Conservation (phyloP, 2,113 vertebrate species). For the Pyxicephalus adspersus region DNA sequence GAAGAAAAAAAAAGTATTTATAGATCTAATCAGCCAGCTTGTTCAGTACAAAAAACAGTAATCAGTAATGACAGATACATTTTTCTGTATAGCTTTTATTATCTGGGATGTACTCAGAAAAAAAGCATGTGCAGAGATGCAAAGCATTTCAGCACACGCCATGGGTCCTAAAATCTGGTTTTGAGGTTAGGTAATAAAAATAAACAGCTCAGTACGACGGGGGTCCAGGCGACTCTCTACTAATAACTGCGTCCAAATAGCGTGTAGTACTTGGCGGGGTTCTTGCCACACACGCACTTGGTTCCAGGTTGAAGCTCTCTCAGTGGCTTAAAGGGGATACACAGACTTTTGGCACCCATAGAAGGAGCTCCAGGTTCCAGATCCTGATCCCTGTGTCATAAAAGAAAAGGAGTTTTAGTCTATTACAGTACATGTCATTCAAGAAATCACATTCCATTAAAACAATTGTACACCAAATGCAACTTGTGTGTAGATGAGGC, state of each 20-base stretch:
- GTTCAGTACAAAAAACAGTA: background rate
- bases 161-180: constrained; percentile 55
- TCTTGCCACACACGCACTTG: constrained; percentile 85
- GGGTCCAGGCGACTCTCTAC: background rate
- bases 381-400: constrained; percentile 89
- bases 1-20: background rate
- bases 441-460: too few relatives aligned
- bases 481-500: too few relatives aligned
- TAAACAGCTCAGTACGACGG: constrained; percentile 58
- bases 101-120: constrained; percentile 72
- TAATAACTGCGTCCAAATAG: constrained; percentile 96
- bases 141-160: constrained; percentile 45
- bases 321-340: constrained; percentile 93
- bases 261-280: constrained; percentile 90
- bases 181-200: constrained; percentile 57
- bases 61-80: background rate
- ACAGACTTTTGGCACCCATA: constrained; percentile 98
- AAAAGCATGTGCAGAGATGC: constrained; percentile 65
- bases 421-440: too few relatives aligned
- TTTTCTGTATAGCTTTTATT: constrained; percentile 72
- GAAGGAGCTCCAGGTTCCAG: constrained; percentile 94
- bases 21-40: background rate
- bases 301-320: constrained; percentile 78
- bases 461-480: background rate
- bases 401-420: background rate